phyloP scores from a whole-genome alignment of 2,113 vertebrate species.

The Megaceryle maxima region DNA sequence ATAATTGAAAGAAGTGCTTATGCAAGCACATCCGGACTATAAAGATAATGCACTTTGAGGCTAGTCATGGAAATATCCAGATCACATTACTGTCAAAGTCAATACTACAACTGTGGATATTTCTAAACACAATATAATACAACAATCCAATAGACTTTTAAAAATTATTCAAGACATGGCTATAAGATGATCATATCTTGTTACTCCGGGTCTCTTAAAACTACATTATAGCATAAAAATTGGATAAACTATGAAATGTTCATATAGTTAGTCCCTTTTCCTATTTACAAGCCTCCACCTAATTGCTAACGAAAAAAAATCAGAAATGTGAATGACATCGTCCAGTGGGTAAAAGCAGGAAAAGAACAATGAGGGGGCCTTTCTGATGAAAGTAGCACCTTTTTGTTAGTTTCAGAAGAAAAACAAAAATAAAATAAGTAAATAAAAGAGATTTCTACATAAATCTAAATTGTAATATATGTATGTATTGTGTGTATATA shows the following conservation, averaged over 20 bases:
- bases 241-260: not conserved
- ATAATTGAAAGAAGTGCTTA: conserved; percentile 9
- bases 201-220: conserved; percentile 32
- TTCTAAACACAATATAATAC: conserved; percentile 42
- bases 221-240: conserved; percentile 37
- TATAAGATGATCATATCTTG: conserved; percentile 21
- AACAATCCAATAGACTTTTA: conserved; percentile 52
- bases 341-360: not conserved
- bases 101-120: conserved; percentile 32
- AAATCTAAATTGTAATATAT: not conserved
- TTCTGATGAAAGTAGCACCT: not conserved
- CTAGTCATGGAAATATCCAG: conserved; percentile 23
- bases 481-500: not conserved
- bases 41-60: conserved; percentile 42
- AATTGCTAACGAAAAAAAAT: not conserved
- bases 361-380: not conserved
- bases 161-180: conserved; percentile 13
- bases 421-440: not conserved
- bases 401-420: not conserved
- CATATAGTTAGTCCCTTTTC: not conserved
- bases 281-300: not conserved
- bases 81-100: conserved; percentile 64
- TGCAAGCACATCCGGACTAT: conserved; percentile 21
- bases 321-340: not conserved
- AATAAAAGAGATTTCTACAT: not conserved